Evolutionary conservation across 1,140 invertebrate genomes (phyloP).

Genomic region (Scaptomyza pallida): DNA sequence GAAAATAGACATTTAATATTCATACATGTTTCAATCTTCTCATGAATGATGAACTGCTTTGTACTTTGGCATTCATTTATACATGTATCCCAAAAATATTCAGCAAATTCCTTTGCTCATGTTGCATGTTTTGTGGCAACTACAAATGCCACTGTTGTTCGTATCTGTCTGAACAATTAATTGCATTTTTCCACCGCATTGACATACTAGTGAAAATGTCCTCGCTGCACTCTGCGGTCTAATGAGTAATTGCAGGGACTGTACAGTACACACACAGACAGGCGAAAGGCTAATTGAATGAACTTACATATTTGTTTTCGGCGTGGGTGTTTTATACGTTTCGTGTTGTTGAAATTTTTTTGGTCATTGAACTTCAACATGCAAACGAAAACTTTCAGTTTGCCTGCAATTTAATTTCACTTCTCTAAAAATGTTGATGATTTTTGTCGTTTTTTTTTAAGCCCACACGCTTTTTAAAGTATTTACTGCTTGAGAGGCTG

Average conservation of each 20-base stretch:
- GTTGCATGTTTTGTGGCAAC: constrained; percentile 60
- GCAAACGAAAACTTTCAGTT: constrained; percentile 13
- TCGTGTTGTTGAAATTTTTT: constrained; percentile 20
- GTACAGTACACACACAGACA: constrained; percentile 3
- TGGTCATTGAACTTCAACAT: constrained; percentile 59
- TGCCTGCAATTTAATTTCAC: background rate
- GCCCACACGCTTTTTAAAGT: constrained; percentile 15
- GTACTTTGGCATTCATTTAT: background rate
- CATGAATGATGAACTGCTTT: background rate
- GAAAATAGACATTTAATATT: too few relatives aligned
- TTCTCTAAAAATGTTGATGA: background rate
- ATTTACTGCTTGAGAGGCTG: background rate
- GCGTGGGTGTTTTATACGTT: constrained; percentile 24
- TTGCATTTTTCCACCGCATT: background rate
- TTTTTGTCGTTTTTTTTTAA: background rate
- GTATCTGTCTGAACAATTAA: constrained; percentile 5
- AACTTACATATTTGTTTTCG: constrained; percentile 16
- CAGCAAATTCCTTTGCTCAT: constrained; percentile 31
- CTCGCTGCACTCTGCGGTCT: background rate
- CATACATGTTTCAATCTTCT: background rate
- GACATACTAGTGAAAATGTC: constrained; percentile 27
- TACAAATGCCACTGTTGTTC: constrained; percentile 36
- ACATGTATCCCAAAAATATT: constrained; percentile 5
- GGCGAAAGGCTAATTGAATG: constrained; percentile 51
- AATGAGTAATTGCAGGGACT: constrained; percentile 57